Evolutionary conservation across 2,797 vertebrate species (phyloP), one percentile per base, ranked within the genome.

Genomic region (Xenops minutus): DNA sequence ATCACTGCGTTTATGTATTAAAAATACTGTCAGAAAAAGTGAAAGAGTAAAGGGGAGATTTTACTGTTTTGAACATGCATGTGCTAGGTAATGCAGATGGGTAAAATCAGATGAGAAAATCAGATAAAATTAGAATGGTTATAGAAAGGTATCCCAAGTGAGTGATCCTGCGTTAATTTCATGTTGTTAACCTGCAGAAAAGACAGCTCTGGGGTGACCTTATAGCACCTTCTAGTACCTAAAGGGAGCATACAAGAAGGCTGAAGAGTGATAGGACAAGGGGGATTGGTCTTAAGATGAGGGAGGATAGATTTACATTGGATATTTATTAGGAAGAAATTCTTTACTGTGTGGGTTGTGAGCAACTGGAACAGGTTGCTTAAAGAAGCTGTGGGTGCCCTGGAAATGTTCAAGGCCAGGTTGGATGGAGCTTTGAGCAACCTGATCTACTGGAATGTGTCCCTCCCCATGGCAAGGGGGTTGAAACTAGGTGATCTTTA

Each of bases 391-490:
- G 17, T 62, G 36, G 43, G 18, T 71, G 21, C 24, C 5, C 19
- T 48, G 27, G 41, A 63, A 48, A 23, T 36, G 41, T 36, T 48
- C 21, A 63, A 55, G 41, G 48, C 8, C 9, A 34, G 30, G 7
- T 6, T 71, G 43, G 26, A 55, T 78, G 41, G 44, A 13, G 41
- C 21, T 77, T 48, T 54, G 34, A 55, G 49, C 14, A 63, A 12
- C 41, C 19, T 77, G 48, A 2, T 48, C 17, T n/a, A 21, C 11
- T 48, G 34, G 21, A 64, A 46, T 32, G 23, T 64, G 62, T 46
- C 32, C 22, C 22, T 64, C 15, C 23, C 32, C 16, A 19, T 34
- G 34, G 4, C 9, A 9, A 5, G 8, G 23, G 18, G 0, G 1
- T 41, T 78, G 30, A 22, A 69, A 27, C 24, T 41, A 30, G 11